A percentile compares a stretch with the other conserved stretches of the same genome.
Conservation (phyloP, 1,140 invertebrate species). For the Drosophila tani region DNA sequence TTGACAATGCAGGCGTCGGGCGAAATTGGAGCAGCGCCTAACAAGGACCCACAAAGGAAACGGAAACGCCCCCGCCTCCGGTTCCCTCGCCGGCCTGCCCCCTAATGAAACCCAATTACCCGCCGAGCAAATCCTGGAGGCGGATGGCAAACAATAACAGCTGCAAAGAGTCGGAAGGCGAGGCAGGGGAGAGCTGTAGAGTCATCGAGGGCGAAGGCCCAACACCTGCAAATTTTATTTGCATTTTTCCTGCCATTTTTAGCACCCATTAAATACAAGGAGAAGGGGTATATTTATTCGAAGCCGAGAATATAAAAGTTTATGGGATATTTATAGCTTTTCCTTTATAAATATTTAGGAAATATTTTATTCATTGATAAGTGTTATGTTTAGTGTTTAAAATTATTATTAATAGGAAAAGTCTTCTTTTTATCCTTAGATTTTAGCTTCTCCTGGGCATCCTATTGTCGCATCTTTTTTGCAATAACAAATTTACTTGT, state of each 20-base stretch:
- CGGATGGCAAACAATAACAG: slow-evolving; percentile 71
- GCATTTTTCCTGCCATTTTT: slow-evolving; percentile 56
- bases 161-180: slow-evolving; percentile 33
- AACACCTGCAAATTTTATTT: slow-evolving; percentile 76
- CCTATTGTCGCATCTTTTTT: not conserved
- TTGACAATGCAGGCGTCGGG: slow-evolving; percentile 60
- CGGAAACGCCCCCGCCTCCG: slow-evolving; percentile 28
- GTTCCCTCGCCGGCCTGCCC: not conserved
- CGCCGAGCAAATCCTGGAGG: slow-evolving; percentile 13
- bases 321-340: too few species aligned
- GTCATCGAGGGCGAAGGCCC: slow-evolving; percentile 36
- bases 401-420: too few species aligned
- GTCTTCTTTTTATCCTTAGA: too few species aligned
- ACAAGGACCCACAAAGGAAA: slow-evolving; percentile 59
- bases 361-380: not conserved
- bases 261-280: slow-evolving; percentile 12
- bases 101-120: slow-evolving; percentile 76
- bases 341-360: not conserved
- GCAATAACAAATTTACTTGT: slow-evolving; percentile 25
- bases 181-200: not conserved
- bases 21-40: slow-evolving; percentile 68
- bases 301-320: not conserved
- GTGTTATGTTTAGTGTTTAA: not conserved
- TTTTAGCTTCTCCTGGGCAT: not conserved
- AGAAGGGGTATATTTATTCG: slow-evolving; percentile 14